Conservation (phyloP, 2,113 vertebrate genomes). For the Orientallactaga bullata region DNA sequence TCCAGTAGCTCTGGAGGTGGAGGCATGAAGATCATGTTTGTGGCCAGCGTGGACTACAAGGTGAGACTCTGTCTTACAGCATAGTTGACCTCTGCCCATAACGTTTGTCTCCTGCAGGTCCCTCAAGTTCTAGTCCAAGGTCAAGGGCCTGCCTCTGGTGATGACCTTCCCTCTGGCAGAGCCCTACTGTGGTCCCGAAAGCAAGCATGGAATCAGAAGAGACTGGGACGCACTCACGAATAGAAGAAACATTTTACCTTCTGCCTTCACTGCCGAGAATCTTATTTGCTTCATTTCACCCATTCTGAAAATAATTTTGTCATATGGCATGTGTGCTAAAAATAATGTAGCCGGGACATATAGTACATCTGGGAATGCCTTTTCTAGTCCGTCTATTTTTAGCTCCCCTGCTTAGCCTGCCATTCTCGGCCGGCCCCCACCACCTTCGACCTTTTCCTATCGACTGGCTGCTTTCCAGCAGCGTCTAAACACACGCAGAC, state of each 20-base stretch:
- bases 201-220: neutral
- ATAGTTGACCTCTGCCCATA: neutral
- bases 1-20: neutral
- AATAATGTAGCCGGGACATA: neutral
- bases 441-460: neutral
- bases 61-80: neutral
- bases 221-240: neutral
- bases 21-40: neutral
- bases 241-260: neutral
- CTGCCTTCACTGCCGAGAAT: neutral
- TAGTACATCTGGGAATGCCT: neutral
- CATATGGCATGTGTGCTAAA: neutral
- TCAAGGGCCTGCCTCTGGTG: neutral
- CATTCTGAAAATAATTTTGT: constrained; percentile 14
- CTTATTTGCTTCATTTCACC: neutral
- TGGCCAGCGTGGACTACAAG: neutral
- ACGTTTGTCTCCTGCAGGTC: neutral
- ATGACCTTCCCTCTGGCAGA: neutral
- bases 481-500: neutral
- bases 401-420: neutral
- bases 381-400: neutral
- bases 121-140: neutral
- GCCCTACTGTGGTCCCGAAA: too few relatives aligned
- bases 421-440: neutral
- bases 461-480: neutral